Base-by-base conservation (phyloP, 2,797 vertebrate genomes). In the Orestias chungarensis region DNA sequence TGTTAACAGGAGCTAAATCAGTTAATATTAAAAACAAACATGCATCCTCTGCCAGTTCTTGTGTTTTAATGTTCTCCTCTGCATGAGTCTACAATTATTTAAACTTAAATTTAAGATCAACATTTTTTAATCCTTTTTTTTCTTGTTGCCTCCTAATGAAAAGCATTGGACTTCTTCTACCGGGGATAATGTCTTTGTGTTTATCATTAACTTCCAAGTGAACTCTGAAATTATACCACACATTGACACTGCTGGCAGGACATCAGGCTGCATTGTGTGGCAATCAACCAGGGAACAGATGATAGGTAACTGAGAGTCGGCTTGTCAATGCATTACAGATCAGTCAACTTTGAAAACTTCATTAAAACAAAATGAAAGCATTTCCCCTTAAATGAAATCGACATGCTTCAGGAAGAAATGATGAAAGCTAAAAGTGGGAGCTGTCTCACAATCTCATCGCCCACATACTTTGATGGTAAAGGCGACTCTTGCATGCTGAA, bases 341-440 rank as follows among this genome's bases (percentile, higher is more conserved):
- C 90, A 88, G 86, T 89, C 89, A 92, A 94, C 90, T 94, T 95
- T 92, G 91, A 92, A 94, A 94, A 94, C 93, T 92, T 94, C 91
- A 94, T 95, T 94, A 94, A 94, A 93, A 90, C 87, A 88, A 92
- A 94, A 94, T 92, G 90, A 94, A 93, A 93, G 89, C 88, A 89
- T 91, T 94, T 92, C 77, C 82, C 82, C 64, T 85, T 90, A 91
- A 93, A 93, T 93, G 89, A 91, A 94, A 93, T 92, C 81, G 89
- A 92, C 92, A 91, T 89, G 91, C 92, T 92, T 89, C 80, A 87
- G 88, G 87, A 91, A 87, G 84, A 86, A 87, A 89, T 87, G 92
- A 90, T 91, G 88, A 89, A 90, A 91, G 90, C 85, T 69, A 33
- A 70, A 75, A 84, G 92, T 89, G 87, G 89, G 89, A 88, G 91